Base-by-base conservation (phyloP, 2,888 invertebrate genomes). In the Hyalella azteca region DNA sequence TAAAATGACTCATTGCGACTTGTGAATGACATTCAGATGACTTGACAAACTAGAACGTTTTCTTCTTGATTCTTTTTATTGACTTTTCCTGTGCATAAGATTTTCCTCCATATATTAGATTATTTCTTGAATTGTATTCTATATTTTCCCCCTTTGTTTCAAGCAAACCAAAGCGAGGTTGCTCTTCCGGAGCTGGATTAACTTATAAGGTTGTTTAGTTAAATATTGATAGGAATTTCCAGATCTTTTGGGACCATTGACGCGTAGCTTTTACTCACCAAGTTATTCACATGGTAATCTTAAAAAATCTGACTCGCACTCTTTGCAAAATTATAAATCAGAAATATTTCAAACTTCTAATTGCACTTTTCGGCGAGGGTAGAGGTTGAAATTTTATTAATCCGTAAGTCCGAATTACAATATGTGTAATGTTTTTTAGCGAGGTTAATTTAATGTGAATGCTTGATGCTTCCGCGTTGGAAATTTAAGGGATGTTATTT, bases 191-290 rank as follows among this genome's bases (percentile, higher is more conserved):
- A 66, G 39, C 66, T n/a, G 36, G 36, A 19, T 32, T 66, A 66
- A n/a, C 36, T 36, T 66, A 66, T 36, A 36, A 66, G 32, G 32
- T 36, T 66, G 66, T 39, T 66, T 66, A 66, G 66, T 66, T 66
- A 36, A 54, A 54, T 54, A 54, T 54, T 54, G 4, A 22, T 11
- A 22, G 54, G 54, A n/a, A n/a, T n/a, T n/a, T n/a, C n/a, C n/a
- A n/a, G n/a, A n/a, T n/a, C n/a, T n/a, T n/a, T n/a, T n/a, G n/a
- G n/a, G n/a, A n/a, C n/a, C n/a, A n/a, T n/a, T n/a, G n/a, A n/a
- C n/a, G n/a, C n/a, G n/a, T n/a, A n/a, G n/a, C n/a, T n/a, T n/a
- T n/a, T n/a, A n/a, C n/a, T n/a, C n/a, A n/a, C n/a, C n/a, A n/a
- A n/a, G n/a, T n/a, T n/a, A n/a, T n/a, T n/a, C n/a, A n/a, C n/a